Base-by-base conservation (phyloP, 1,140 invertebrate species). In the Heliothis subflexa region DNA sequence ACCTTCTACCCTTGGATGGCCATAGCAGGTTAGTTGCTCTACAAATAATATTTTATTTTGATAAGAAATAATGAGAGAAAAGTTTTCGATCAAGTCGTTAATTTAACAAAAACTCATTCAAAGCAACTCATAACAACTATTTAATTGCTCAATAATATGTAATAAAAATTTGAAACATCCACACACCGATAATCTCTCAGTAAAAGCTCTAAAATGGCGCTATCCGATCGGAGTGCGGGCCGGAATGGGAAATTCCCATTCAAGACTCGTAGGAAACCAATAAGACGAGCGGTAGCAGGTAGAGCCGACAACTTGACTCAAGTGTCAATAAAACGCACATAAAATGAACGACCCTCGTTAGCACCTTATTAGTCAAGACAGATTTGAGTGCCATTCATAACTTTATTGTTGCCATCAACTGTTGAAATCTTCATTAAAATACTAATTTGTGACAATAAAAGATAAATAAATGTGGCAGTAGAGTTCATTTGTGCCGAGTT, bases 1-100 rank as follows among this genome's bases (percentile, higher is more conserved):
- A 98, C 98, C 89, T 99, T 99, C 95, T 99, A 99, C 95, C 98
- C 98, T 81, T 99, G 98, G 98, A 99, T 99, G 98, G 98, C 98
- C 95, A 99, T 99, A 96, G 98, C 98, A 98, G 98, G 98, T 99
- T 95, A 97, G 97, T 96, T 80, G 86, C 7, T 40, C 45, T 47
- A 7, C 11, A n/a, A 59, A 12, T 54, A 25, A 28, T 64, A 61
- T 49, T 50, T 61, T 61, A 49, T 49, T 78, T 47, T 47, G 16
- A 12, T 25, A 54, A 10, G 13, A 52, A n/a, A 61, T 13, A 59
- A 25, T 12, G 12, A 55, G n/a, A 55, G 1, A 57, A 25, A 25
- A 21, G 45, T 40, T 16, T 54, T 47, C 16, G 16, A 78, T 62
- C 12, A 21, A 33, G n/a, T 75, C 71, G 28, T 75, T 73, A 75